phyloP scores from a whole-genome alignment of 2,888 invertebrate species.

The Agrotis ipsilon region DNA sequence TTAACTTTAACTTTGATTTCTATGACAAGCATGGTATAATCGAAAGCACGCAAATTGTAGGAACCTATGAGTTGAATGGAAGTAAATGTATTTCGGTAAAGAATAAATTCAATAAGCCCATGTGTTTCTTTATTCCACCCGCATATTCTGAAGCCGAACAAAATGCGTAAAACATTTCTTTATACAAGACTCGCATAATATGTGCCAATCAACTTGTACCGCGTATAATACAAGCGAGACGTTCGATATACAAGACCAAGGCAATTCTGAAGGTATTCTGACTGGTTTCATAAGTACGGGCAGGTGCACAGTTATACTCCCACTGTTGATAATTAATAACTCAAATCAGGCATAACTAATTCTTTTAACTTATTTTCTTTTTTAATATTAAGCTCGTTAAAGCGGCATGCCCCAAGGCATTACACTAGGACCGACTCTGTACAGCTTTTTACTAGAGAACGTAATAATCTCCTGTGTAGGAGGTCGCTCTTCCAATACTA shows the following conservation, averaged over 20 bases:
- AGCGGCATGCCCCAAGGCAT: slow-evolving; percentile 7
- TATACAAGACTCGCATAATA: slow-evolving; percentile 34
- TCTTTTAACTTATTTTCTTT: not conserved
- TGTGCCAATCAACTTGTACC: slow-evolving; percentile 19
- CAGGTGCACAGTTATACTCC: not conserved
- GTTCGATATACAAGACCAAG: slow-evolving; percentile 4
- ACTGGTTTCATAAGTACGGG: not conserved
- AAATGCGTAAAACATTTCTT: slow-evolving; percentile 23
- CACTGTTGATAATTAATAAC: slow-evolving; percentile 9
- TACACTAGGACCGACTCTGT: slow-evolving; percentile 1
- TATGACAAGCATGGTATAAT: slow-evolving; percentile 2
- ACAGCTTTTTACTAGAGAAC: not conserved
- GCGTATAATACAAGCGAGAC: slow-evolving; percentile 13
- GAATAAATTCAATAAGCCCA: slow-evolving; percentile 48
- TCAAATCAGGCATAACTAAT: not conserved
- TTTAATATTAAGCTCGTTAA: not conserved
- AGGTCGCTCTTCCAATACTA: slow-evolving; percentile 2
- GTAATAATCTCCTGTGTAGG: not conserved
- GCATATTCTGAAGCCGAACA: slow-evolving; percentile 32
- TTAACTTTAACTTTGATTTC: not conserved
- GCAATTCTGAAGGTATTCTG: not conserved
- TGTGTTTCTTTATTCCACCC: slow-evolving; percentile 42
- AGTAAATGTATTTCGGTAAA: slow-evolving; percentile 41
- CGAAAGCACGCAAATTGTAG: slow-evolving; percentile 4
- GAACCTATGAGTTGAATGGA: slow-evolving; percentile 20